phyloP scores from a whole-genome alignment of 2,888 invertebrate genomes.

The Apamea monoglypha region DNA sequence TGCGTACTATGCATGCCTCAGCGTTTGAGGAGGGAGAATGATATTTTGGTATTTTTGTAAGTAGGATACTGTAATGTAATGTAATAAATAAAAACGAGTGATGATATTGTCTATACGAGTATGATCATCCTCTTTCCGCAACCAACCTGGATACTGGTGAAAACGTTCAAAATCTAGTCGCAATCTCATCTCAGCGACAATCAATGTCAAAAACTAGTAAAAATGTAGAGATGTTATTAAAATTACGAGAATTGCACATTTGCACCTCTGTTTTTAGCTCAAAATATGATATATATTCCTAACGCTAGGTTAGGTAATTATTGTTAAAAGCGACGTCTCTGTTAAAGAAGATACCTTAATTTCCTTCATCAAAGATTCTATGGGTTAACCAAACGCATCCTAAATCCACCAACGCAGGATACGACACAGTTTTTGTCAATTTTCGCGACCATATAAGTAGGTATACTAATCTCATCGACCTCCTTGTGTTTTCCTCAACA shows the following conservation, averaged over 20 bases:
- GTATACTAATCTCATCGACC: background rate
- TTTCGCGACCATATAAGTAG: background rate
- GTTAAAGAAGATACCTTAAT: background rate
- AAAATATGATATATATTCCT: background rate
- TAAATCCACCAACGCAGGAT: background rate
- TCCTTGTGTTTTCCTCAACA: slow-evolving; percentile 1
- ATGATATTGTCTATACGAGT: background rate
- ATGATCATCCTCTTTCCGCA: no score
- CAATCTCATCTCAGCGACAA: background rate
- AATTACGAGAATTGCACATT: background rate
- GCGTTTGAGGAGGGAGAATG: background rate
- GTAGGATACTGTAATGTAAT: no score
- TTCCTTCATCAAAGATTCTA: background rate
- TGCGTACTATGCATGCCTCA: slow-evolving; percentile 18
- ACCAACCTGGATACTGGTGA: background rate
- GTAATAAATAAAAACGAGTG: no score
- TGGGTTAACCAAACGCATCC: background rate
- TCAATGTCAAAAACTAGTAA: no score
- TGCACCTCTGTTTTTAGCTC: background rate
- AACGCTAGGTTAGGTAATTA: background rate
- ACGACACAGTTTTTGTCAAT: background rate
- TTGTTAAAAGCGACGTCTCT: background rate
- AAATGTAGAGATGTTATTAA: background rate
- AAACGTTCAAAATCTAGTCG: background rate
- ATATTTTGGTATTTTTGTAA: slow-evolving; percentile 16